A percentile compares a stretch with the other conserved stretches of the same genome.
Conservation (phyloP, 2,888 invertebrate genomes). For the Griposia aprilina region DNA sequence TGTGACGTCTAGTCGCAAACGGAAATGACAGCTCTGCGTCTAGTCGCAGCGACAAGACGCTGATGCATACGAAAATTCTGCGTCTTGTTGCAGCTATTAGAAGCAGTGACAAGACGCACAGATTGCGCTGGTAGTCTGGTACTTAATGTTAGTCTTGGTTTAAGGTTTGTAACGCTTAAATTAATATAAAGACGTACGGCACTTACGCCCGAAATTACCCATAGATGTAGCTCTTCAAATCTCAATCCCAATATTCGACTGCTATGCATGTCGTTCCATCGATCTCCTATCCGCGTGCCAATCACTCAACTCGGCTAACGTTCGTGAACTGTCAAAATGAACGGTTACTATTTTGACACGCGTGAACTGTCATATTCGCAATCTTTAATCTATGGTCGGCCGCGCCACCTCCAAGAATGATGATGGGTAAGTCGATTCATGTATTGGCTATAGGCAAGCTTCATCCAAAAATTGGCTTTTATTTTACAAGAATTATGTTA, state of each 20-base stretch:
- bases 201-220: neutral
- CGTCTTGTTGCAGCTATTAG: neutral
- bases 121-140: neutral
- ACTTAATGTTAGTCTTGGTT: neutral
- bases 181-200: neutral
- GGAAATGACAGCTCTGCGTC: neutral
- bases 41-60: neutral
- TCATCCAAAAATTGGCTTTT: neutral
- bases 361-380: neutral
- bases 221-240: neutral
- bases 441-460: neutral
- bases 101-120: neutral
- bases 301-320: neutral
- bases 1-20: no score
- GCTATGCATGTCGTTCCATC: neutral
- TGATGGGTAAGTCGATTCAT: neutral
- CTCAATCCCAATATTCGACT: neutral
- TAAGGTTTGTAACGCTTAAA: neutral
- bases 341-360: neutral
- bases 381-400: conserved; percentile 1
- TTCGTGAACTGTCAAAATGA: neutral
- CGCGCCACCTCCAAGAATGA: neutral
- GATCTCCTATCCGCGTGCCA: neutral
- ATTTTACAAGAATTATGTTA: neutral
- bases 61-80: no score